Evolutionary conservation across 2,113 vertebrate genomes (phyloP).

Genomic region (Alces alces): DNA sequence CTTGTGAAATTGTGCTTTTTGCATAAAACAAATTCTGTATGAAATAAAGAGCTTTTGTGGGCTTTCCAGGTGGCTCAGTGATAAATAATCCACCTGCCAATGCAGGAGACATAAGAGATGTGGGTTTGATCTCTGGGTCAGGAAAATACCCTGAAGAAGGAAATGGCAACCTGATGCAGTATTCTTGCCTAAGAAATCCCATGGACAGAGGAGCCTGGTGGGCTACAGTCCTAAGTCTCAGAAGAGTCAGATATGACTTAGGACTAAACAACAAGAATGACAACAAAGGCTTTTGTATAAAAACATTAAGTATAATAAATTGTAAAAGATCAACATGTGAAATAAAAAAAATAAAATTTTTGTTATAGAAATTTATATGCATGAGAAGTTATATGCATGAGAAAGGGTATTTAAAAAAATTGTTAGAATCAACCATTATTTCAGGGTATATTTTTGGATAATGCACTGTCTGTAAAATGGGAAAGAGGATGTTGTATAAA

Average conservation of each 20-base stretch:
- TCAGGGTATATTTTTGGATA: not conserved
- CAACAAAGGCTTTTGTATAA: not conserved
- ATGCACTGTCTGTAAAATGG: not conserved
- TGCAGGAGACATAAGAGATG: not conserved
- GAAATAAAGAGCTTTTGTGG: not conserved
- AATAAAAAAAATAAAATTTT: not conserved
- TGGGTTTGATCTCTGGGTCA: not conserved
- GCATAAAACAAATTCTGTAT: not conserved
- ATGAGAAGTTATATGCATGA: not conserved
- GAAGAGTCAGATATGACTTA: not conserved
- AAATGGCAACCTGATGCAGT: not conserved
- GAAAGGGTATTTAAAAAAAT: not conserved
- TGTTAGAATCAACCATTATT: not conserved
- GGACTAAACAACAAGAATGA: not conserved
- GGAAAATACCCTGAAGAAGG: not conserved
- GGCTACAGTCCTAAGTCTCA: not conserved
- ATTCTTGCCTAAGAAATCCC: not conserved
- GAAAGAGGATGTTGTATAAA: not conserved
- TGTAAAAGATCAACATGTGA: not conserved
- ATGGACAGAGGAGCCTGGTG: not conserved
- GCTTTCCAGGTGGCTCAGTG: not conserved
- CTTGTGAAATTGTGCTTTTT: not conserved
- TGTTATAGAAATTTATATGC: not conserved
- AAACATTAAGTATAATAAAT: not conserved
- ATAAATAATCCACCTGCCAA: not conserved